Evolutionary conservation across 2,888 invertebrate genomes (phyloP).

Genomic region (Campoplex nolae): DNA sequence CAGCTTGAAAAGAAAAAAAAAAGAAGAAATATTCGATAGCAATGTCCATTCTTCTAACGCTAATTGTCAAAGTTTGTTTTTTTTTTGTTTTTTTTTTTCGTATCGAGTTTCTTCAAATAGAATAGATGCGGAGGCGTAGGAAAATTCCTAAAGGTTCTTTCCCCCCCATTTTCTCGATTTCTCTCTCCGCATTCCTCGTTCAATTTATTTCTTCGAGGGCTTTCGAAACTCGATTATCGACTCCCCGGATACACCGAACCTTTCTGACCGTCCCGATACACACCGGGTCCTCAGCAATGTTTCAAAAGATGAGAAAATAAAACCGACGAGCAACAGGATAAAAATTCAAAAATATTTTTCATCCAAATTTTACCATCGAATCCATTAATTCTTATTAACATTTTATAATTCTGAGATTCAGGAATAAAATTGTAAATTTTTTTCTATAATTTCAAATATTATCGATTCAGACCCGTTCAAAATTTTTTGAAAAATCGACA

Average conservation of each 20-base stretch:
- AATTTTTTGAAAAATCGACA: no score
- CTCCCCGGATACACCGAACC: neutral
- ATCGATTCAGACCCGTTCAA: neutral
- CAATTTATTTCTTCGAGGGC: conserved; percentile 42
- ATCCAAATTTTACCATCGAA: neutral
- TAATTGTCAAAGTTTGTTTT: neutral
- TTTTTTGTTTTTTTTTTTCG: neutral
- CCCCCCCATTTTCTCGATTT: neutral
- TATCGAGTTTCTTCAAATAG: neutral
- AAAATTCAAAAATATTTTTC: neutral
- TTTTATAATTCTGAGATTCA: neutral
- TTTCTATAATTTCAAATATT: no score
- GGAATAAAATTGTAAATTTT: neutral
- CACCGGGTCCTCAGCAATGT: no score
- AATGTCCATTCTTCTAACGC: neutral
- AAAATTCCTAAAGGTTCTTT: conserved; percentile 37
- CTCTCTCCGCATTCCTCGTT: neutral
- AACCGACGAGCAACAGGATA: neutral
- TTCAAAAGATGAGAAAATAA: neutral
- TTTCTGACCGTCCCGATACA: neutral
- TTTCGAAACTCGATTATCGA: conserved; percentile 33
- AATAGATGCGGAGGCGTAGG: conserved; percentile 27
- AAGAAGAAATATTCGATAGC: conserved; percentile 12
- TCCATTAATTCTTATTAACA: neutral
- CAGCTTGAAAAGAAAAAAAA: conserved; percentile 73